Percentiles rank a stretch among this genome's conserved stretches.
Evolutionary conservation across 2,888 invertebrate species (phyloP).

Genomic region (Crioceris asparagi): DNA sequence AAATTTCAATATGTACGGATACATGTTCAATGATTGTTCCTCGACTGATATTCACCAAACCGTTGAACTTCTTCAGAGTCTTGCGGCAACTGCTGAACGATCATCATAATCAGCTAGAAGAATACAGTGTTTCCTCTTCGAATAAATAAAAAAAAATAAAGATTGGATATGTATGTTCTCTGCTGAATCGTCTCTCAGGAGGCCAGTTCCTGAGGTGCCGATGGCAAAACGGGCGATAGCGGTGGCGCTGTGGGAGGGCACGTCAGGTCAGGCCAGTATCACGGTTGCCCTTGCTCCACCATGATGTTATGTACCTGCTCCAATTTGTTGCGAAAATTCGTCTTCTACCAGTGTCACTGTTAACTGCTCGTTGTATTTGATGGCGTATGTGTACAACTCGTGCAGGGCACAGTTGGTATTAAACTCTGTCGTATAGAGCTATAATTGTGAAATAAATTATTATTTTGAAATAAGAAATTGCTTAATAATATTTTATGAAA

Average conservation of each 20-base stretch:
- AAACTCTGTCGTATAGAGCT: conserved; percentile 93
- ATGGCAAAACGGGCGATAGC: conserved; percentile 30
- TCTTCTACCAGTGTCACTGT: conserved; percentile 94
- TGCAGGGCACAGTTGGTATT: conserved; percentile 94
- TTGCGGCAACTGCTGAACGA: too few species aligned
- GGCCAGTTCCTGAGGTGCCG: conserved; percentile 39
- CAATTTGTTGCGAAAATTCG: conserved; percentile 94
- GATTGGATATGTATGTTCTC: conserved; percentile 31
- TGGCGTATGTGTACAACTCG: conserved; percentile 92
- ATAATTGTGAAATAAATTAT: conserved; percentile 28
- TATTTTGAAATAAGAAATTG: too few species aligned
- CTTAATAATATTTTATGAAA: too few species aligned
- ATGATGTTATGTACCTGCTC: conserved; percentile 94
- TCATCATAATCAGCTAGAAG: too few species aligned
- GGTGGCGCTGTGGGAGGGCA: conserved; percentile 32
- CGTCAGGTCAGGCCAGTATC: conserved; percentile 44
- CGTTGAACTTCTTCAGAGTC: too few species aligned
- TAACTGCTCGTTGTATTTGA: conserved; percentile 96
- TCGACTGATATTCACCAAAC: too few species aligned
- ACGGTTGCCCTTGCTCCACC: conserved; percentile 75
- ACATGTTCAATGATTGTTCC: background rate
- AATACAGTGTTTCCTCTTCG: too few species aligned
- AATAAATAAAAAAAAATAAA: too few species aligned
- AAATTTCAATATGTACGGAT: too few species aligned
- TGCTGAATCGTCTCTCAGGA: conserved; percentile 36